Evolutionary conservation across 2,113 vertebrate species (phyloP), one percentile per base, ranked within the genome.

Genomic region (Eulemur macaco): DNA sequence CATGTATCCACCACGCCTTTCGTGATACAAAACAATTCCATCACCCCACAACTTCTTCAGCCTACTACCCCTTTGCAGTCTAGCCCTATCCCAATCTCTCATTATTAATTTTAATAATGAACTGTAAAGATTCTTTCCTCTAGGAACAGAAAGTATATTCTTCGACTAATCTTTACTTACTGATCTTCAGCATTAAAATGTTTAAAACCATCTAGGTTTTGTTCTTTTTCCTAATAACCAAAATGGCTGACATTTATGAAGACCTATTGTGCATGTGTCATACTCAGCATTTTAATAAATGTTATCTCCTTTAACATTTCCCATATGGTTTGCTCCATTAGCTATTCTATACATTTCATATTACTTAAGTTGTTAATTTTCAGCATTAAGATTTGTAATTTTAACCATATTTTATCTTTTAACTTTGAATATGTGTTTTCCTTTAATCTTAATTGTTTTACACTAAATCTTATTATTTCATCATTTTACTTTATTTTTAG

Each of bases 121-220:
- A 52, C 34, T 76, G 23, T 15, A 31, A 31, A 2, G 27, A 78
- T 45, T 85, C 9, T 82, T 68, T 37, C 8, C 11, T 27, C 45
- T n/a, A 11, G 2, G 25, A 45, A 60, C 47, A 12, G 4, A 58
- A 42, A 2, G n/a, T 18, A 42, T 66, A 25, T 8, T 34, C 29
- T 80, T 37, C 6, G 0, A 74, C 29, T 73, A 45, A 37, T 0
- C 0, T 56, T 73, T 74, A 11, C 1, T 47, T 50, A 17, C 10
- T 85, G 8, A 25, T 29, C 54, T 73, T 31, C 76, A 52, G 34
- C 31, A 64, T 52, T 93, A 45, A 34, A 80, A 8, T 21, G 3
- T 58, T 69, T 77, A 3, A 58, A 64, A 58, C 0, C 3, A 77
- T 29, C 25, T 12, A 21, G 34, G 12, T n/a, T 86, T 84, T 63